phyloP scores from a whole-genome alignment of 1,140 invertebrate genomes.

The Piezodorus guildinii region DNA sequence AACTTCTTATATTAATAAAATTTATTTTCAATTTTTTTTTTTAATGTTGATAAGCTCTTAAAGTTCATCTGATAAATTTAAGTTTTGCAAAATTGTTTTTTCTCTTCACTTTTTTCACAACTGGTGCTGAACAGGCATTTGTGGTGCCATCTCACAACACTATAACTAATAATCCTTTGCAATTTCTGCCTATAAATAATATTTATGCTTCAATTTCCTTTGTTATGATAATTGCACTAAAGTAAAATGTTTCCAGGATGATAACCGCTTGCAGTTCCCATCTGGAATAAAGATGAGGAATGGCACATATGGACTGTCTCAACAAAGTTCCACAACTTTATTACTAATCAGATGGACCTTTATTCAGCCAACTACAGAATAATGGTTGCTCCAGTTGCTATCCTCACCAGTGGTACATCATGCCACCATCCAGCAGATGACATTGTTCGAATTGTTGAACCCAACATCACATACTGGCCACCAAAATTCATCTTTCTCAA shows the following conservation, averaged over 20 bases:
- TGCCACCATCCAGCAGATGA: slow-evolving; percentile 16
- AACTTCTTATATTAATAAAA: too few species aligned
- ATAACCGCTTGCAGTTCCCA: slow-evolving; percentile 28
- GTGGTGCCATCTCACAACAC: too few species aligned
- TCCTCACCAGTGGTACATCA: slow-evolving; percentile 24
- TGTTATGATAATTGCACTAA: too few species aligned
- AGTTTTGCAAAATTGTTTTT: too few species aligned
- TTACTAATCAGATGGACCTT: slow-evolving; percentile 8
- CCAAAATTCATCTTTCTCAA: neutral
- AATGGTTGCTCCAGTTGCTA: slow-evolving; percentile 20
- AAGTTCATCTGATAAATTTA: too few species aligned
- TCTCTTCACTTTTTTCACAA: too few species aligned
- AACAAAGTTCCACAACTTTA: slow-evolving; percentile 27
- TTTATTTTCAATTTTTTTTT: too few species aligned
- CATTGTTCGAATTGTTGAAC: neutral
- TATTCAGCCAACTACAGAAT: slow-evolving; percentile 26
- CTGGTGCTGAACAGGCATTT: too few species aligned
- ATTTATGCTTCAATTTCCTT: too few species aligned
- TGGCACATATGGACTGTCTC: slow-evolving; percentile 25
- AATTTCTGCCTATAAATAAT: too few species aligned
- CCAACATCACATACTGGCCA: neutral
- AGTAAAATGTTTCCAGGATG: slow-evolving; percentile 24
- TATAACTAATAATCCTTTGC: too few species aligned
- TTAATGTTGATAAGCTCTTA: too few species aligned
- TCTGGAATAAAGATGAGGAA: slow-evolving; percentile 28